Evolutionary conservation across 2,113 vertebrate genomes (phyloP).

Genomic region (Pleuronectes platessa): DNA sequence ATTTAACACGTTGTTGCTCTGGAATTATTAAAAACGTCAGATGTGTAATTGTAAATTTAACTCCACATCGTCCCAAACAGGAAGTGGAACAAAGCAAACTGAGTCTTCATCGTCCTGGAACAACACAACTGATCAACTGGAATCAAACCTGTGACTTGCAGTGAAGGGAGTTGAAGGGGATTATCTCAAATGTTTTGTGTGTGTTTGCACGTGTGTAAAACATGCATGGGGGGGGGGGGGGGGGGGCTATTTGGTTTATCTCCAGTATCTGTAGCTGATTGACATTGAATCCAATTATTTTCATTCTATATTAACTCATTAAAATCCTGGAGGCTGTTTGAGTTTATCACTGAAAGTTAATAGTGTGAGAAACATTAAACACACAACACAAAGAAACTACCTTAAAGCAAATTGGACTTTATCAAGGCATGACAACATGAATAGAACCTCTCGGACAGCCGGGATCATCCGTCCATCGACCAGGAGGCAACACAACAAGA

Average conservation of each 20-base stretch:
- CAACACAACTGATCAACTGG: not conserved
- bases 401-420: constrained; percentile 37
- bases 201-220: constrained; percentile 7
- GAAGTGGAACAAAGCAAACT: constrained; percentile 14
- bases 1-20: too few species aligned
- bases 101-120: not conserved
- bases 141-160: not conserved
- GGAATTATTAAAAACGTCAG: too few species aligned
- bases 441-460: constrained; percentile 33
- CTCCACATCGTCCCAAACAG: not conserved
- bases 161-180: too few species aligned
- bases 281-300: too few species aligned
- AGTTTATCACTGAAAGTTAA: too few species aligned
- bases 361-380: not conserved
- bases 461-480: constrained; percentile 39
- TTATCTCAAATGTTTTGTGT: not conserved
- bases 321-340: too few species aligned
- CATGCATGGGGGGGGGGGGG: constrained; percentile 10
- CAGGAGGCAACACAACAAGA: constrained; percentile 30
- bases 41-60: not conserved
- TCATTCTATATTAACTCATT: too few species aligned
- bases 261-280: not conserved
- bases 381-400: not conserved
- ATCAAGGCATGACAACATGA: constrained; percentile 56
- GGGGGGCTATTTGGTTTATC: not conserved